These are phyloP conservation scores for Clarias magur DNA, from an alignment of 2,113 vertebrate genomes.

Conservation along the genomic window DNA sequence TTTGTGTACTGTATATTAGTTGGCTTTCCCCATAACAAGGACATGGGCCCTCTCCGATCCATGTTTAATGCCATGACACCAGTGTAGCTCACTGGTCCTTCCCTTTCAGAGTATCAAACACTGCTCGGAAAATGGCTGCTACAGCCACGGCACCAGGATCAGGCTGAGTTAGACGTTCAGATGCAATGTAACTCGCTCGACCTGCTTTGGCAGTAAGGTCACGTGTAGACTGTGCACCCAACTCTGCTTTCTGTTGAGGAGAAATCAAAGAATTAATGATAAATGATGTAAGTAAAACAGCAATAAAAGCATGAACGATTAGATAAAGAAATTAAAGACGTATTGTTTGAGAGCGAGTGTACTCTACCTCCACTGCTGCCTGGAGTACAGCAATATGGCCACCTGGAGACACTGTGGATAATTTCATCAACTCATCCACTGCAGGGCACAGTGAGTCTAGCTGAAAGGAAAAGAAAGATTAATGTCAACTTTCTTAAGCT, in stretches of 20 bases:
- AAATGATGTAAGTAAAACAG: neutral
- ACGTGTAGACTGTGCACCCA: conserved; percentile 81
- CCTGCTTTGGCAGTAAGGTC: conserved; percentile 83
- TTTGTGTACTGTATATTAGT: neutral
- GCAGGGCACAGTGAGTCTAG: conserved; percentile 90
- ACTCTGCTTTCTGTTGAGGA: conserved; percentile 73
- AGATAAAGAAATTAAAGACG: neutral
- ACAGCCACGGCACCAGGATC: conserved; percentile 86
- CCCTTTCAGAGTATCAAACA: conserved; percentile 72
- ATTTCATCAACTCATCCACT: conserved; percentile 73
- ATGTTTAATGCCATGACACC: neutral
- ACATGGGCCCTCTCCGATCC: neutral
- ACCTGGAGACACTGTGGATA: conserved; percentile 65
- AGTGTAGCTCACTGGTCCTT: conserved; percentile 25
- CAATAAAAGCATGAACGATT: neutral
- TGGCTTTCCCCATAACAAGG: neutral
- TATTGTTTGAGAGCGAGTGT: neutral
- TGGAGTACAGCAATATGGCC: conserved; percentile 70
- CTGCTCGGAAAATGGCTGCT: conserved; percentile 76
- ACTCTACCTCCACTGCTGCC: conserved; percentile 77
- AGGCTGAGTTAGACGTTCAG: conserved; percentile 75
- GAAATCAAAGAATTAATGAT: neutral
- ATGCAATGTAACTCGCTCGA: conserved; percentile 89
- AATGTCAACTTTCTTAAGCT: neutral
- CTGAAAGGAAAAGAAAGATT: conserved; percentile 60